Base-by-base conservation (phyloP, 1,140 invertebrate species). In the Drosophila baimaii region DNA sequence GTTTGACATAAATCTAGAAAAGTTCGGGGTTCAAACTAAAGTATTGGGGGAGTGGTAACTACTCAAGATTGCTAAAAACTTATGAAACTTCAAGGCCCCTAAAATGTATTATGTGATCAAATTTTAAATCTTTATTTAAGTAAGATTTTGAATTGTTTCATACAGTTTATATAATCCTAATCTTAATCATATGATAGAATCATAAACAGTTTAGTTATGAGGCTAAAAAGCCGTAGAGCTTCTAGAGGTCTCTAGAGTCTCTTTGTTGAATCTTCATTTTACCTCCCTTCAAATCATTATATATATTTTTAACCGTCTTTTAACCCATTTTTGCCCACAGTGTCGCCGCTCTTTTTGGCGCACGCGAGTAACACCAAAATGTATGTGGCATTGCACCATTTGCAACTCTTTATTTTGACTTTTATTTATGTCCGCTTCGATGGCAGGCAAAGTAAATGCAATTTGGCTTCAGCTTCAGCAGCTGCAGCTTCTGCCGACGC, bases 341-440 rank as follows among this genome's bases (percentile, higher is more conserved):
- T 65, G n/a, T 44, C 2, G 13, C 27, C 47, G 23, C 23, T 55
- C 33, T 27, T 43, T 47, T 59, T 15, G 35, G 33, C 62, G 46
- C 65, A 68, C 62, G 65, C 65, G 62, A 68, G 51, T 47, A 71
- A 71, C 65, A 71, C 68, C 65, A 49, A 71, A 71, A 71, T 71
- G 68, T 71, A 71, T 72, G 69, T 72, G 65, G 65, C 69, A 72
- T 62, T 86, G 84, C 79, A 86, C 79, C 83, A 88, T 88, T 86
- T 89, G 83, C 83, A 88, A 89, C 80, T 88, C 80, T 88, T 88
- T 88, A 89, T 88, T 88, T 88, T 88, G 83, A 88, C 83, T 89
- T 83, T 88, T 88, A 88, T 88, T 88, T 88, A 88, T 88, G 74
- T 70, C 51, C 66, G 56, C 54, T 71, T 85, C 86, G 83, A 89